A percentile compares a stretch with the other conserved stretches of the same genome.
These are phyloP conservation scores for Arvicanthis niloticus DNA, from an alignment of 2,113 vertebrate species.

Conservation along the genomic window DNA sequence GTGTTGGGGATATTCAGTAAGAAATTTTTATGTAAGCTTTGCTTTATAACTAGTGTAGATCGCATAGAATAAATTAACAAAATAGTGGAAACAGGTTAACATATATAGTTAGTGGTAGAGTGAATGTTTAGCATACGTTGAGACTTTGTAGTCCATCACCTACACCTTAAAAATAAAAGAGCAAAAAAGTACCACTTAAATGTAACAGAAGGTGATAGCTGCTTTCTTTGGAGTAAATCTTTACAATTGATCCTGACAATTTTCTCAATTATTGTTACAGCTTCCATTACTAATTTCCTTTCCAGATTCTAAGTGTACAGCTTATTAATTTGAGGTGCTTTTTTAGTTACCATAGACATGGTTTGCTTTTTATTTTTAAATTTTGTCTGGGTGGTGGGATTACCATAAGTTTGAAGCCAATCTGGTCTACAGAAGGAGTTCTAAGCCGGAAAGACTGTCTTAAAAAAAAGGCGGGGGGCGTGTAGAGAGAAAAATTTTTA, in stretches of 20 bases:
- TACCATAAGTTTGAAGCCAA: background rate
- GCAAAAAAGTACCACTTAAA: background rate
- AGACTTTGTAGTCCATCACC: background rate
- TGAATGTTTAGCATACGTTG: background rate
- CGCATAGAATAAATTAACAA: constrained; percentile 14
- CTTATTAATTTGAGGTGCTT: background rate
- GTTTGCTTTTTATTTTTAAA: background rate
- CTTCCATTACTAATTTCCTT: background rate
- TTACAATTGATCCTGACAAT: background rate
- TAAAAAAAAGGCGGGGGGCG: background rate
- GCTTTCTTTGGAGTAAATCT: background rate
- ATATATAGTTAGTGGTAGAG: background rate
- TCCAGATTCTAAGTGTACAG: background rate
- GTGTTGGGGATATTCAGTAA: background rate
- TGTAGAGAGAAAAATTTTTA: background rate
- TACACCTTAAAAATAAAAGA: background rate
- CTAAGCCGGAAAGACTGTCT: background rate
- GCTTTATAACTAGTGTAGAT: background rate
- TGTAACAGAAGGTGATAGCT: background rate
- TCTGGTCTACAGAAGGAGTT: background rate
- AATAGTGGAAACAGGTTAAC: background rate
- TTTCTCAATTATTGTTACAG: background rate
- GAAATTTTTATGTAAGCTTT: background rate
- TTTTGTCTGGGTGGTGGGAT: background rate
- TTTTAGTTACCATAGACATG: background rate